A percentile compares a stretch with the other conserved stretches of the same genome.
Conservation (phyloP, 2,888 invertebrate species). For the Ophion ellenae region DNA sequence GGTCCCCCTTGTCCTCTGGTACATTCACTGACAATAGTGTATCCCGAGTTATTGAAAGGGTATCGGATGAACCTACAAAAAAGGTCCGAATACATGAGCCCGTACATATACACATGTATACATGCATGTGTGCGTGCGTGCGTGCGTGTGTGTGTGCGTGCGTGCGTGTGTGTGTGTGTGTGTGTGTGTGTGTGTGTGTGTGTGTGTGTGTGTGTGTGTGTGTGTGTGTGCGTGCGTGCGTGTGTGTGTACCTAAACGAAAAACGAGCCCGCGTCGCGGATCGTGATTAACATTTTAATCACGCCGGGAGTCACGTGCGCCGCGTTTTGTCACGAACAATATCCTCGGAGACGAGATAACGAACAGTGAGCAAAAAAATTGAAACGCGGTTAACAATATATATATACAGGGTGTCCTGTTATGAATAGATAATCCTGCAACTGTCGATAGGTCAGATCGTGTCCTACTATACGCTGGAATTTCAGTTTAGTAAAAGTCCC, state of each 20-base stretch:
- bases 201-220: too few relatives aligned
- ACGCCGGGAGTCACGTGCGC: constrained; percentile 79
- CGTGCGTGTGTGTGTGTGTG: too few relatives aligned
- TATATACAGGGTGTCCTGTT: background rate
- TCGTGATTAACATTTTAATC: constrained; percentile 83
- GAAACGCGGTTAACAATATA: constrained; percentile 11
- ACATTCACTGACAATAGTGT: constrained; percentile 78
- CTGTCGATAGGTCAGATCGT: too few relatives aligned
- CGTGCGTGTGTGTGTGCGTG: too few relatives aligned
- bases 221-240: background rate
- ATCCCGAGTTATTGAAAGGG: constrained; percentile 81
- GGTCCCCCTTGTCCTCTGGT: constrained; percentile 45
- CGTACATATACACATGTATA: constrained; percentile 36
- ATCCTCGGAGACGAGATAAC: constrained; percentile 71
- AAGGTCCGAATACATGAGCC: constrained; percentile 40
- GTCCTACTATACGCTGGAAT: too few relatives aligned
- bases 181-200: too few relatives aligned
- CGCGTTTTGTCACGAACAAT: constrained; percentile 64
- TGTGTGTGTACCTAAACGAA: background rate
- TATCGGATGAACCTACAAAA: constrained; percentile 76
- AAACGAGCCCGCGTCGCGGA: constrained; percentile 59
- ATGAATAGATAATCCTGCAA: too few relatives aligned
- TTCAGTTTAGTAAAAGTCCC: too few relatives aligned
- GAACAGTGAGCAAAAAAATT: constrained; percentile 53
- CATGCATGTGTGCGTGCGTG: constrained; percentile 39